Evolutionary conservation across 2,888 invertebrate species (phyloP), one percentile per base, ranked within the genome.

Genomic region (Sinopyrophorus schimmeli): DNA sequence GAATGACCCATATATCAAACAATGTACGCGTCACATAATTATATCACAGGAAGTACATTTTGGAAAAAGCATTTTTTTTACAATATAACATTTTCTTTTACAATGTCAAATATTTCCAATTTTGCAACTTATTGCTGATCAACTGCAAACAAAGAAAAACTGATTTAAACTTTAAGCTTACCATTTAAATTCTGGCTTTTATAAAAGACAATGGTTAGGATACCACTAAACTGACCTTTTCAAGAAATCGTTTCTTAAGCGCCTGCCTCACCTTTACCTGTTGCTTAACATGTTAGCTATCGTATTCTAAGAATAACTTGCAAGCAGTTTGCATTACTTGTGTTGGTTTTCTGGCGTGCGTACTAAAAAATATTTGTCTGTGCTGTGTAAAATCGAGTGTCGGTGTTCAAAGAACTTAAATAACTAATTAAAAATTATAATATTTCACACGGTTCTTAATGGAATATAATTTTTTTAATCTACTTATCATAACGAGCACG

Each of bases 231-330:
- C 16, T 32, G 11, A 39, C 46, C 46, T 46, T 46, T 34, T 39
- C 5, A 10, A 39, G 28, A 28, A 39, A 21, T 27, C n/a, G 9
- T 27, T 39, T 17, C 39, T 39, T 27, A 18, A 20, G 28, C 15
- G 16, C 18, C 27, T 27, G 27, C 28, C 30, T 42, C 48, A 39
- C 42, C 38, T 49, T 47, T 48, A 42, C 48, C 42, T 42, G 42
- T 32, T 38, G 17, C 18, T 43, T 32, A 40, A 30, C 27, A 27
- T 38, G 27, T 40, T 40, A 3, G 18, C 11, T 15, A 18, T 39
- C 10, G 14, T 24, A 30, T 40, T 40, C 21, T 40, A 30, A 5
- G 20, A 14, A 20, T 9, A 28, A 4, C 14, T 20, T 20, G 21
- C 12, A 10, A 35, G 23, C 14, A 7, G 9, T n/a, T 5, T 20